Evolutionary conservation across 2,113 vertebrate genomes (phyloP).

Genomic region (Apeltes quadracus): DNA sequence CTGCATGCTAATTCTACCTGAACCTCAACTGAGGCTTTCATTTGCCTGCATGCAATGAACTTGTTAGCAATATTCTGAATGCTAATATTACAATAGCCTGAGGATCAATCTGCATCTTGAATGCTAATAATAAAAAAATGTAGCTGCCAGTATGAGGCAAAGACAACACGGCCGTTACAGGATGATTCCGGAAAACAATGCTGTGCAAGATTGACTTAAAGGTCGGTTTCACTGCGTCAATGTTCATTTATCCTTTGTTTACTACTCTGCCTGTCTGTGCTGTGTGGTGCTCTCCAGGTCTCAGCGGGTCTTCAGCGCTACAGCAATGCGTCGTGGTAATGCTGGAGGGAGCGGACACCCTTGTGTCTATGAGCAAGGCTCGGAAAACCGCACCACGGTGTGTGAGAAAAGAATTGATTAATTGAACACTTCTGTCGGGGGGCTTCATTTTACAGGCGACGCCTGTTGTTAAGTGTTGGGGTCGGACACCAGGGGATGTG

Average conservation of each 20-base stretch:
- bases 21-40: constrained; percentile 20
- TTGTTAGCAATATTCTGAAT: constrained; percentile 62
- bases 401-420: constrained; percentile 54
- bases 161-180: not conserved
- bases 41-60: constrained; percentile 60
- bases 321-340: constrained; percentile 15
- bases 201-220: constrained; percentile 11
- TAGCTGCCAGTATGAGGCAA: not conserved
- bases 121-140: constrained; percentile 53
- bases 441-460: constrained; percentile 55
- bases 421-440: constrained; percentile 44
- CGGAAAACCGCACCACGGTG: constrained; percentile 19
- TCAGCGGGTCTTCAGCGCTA: constrained; percentile 20
- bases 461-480: constrained; percentile 36
- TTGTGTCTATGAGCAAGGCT: not conserved
- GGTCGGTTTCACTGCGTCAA: constrained; percentile 1
- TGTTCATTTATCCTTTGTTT: constrained; percentile 13
- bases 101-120: constrained; percentile 41
- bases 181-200: constrained; percentile 1
- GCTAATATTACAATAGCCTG: constrained; percentile 57
- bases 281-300: constrained; percentile 13
- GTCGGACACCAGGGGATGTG: constrained; percentile 55
- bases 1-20: constrained; percentile 68
- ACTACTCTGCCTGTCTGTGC: constrained; percentile 3
- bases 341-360: constrained; percentile 1